These are phyloP conservation scores for Camptogramma bilineatum DNA, from an alignment of 2,888 invertebrate species.

Conservation along the genomic window DNA sequence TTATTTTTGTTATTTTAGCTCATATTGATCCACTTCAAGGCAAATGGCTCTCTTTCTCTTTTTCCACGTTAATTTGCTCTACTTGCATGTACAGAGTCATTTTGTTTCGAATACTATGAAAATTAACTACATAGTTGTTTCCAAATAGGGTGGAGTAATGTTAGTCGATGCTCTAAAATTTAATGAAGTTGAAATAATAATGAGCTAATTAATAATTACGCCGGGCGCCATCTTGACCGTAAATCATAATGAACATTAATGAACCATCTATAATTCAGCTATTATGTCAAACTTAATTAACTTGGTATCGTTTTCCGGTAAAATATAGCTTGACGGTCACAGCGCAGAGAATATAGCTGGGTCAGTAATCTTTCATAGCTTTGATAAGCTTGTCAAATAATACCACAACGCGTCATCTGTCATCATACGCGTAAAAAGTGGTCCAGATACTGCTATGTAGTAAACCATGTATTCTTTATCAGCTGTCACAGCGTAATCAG, in stretches of 20 bases:
- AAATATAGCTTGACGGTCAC: conserved; percentile 49
- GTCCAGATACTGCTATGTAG: neutral
- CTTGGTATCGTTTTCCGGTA: conserved; percentile 53
- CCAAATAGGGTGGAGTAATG: conserved; percentile 6
- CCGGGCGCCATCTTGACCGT: conserved; percentile 44
- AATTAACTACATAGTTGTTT: neutral
- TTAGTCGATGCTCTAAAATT: conserved; percentile 16
- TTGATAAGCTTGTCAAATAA: neutral
- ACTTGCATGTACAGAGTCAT: too few species aligned
- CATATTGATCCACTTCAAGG: too few species aligned
- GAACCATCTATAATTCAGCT: conserved; percentile 55
- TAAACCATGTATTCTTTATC: conserved; percentile 14
- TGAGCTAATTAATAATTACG: conserved; percentile 44
- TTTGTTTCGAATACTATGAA: neutral
- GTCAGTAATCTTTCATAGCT: conserved; percentile 9
- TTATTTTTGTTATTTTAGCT: too few species aligned
- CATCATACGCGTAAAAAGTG: neutral
- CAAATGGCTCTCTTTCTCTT: too few species aligned
- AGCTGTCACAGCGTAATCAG: conserved; percentile 50
- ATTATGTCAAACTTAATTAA: conserved; percentile 62
- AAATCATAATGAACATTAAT: conserved; percentile 57
- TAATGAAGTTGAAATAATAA: conserved; percentile 37
- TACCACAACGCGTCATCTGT: neutral
- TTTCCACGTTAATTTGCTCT: too few species aligned
- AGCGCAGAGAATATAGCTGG: conserved; percentile 16